Conservation (phyloP, 2,888 invertebrate genomes). For the Drepanosiphum platanoidis region DNA sequence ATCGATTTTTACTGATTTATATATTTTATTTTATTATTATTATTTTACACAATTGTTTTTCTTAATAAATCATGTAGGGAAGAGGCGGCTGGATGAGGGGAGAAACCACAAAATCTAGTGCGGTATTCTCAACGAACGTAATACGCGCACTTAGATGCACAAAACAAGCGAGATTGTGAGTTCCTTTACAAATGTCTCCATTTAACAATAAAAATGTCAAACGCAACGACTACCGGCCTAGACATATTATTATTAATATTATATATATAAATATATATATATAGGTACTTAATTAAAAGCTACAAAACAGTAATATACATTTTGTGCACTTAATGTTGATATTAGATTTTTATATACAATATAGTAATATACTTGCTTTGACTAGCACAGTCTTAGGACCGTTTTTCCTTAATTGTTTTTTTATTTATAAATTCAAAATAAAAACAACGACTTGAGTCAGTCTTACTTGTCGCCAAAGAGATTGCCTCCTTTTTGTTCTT, state of each 20-base stretch:
- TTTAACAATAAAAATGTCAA: conserved; percentile 27
- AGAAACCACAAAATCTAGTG: conserved; percentile 56
- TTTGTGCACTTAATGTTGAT: conserved; percentile 52
- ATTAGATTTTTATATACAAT: neutral
- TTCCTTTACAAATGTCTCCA: conserved; percentile 50
- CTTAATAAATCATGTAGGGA: conserved; percentile 21
- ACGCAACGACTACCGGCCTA: conserved; percentile 26
- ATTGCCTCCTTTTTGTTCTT: conserved; percentile 2
- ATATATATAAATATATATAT: conserved; percentile 11
- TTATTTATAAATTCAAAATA: conserved; percentile 43
- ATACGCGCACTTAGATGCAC: conserved; percentile 31
- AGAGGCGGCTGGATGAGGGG: neutral
- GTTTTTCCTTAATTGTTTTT: conserved; percentile 17
- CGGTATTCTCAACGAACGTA: conserved; percentile 16
- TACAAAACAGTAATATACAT: conserved; percentile 57
- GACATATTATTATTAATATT: too few relatives aligned
- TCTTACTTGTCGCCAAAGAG: conserved; percentile 46
- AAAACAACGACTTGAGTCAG: conserved; percentile 49
- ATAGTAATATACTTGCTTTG: conserved; percentile 40
- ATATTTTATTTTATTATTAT: neutral
- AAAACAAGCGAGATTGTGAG: conserved; percentile 55
- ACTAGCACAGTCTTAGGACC: conserved; percentile 57
- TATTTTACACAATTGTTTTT: conserved; percentile 30
- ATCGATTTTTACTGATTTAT: conserved; percentile 25
- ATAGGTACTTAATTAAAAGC: conserved; percentile 30